phyloP scores from a whole-genome alignment of 2,797 vertebrate species.

The Periparus ater region DNA sequence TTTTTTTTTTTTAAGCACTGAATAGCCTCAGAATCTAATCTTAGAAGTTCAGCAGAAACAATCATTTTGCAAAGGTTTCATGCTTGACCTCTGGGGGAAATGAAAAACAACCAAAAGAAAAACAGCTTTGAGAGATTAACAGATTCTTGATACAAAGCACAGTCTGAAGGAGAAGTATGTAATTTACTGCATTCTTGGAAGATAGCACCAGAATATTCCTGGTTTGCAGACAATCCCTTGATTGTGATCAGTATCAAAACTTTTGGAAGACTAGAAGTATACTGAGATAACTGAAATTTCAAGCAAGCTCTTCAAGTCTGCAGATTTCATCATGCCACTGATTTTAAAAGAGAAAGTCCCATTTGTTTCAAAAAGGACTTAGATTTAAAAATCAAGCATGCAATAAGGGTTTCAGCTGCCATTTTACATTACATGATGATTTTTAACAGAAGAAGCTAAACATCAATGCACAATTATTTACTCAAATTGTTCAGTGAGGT shows the following conservation, averaged over 20 bases:
- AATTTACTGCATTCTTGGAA: neutral
- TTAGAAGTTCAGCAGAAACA: neutral
- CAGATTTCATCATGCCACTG: neutral
- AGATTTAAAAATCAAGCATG: neutral
- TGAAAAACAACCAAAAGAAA: neutral
- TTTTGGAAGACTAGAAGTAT: neutral
- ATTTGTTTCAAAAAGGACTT: neutral
- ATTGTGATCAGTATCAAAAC: neutral
- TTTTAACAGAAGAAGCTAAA: neutral
- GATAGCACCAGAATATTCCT: neutral
- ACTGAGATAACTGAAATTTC: neutral
- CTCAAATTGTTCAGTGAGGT: neutral
- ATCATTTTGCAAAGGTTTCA: neutral
- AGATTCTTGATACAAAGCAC: neutral
- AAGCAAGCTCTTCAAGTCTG: neutral
- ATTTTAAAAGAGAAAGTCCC: neutral
- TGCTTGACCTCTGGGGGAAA: neutral
- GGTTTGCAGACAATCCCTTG: neutral
- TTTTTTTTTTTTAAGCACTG: neutral
- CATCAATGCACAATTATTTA: neutral
- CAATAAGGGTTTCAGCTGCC: neutral
- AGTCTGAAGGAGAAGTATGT: neutral
- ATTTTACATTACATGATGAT: neutral
- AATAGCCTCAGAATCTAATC: neutral
- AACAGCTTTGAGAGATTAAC: neutral